Base-by-base conservation (phyloP, 2,113 vertebrate species). In the Pica pica region DNA sequence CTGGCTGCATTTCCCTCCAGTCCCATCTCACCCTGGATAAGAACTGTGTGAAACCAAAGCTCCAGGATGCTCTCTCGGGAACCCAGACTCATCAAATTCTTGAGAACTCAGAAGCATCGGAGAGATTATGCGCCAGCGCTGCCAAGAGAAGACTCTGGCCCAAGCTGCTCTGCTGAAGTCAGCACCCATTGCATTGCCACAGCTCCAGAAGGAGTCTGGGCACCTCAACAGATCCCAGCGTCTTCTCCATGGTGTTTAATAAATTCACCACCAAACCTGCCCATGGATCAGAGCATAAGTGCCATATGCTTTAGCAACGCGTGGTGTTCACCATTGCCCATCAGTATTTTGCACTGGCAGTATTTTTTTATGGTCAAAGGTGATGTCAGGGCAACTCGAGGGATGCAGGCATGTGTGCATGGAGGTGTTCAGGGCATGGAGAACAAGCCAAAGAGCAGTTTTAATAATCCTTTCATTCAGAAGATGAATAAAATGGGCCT, bases 251-350 rank as follows among this genome's bases (percentile, higher is more conserved):
- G 2, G 39, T 19, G 39, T 56, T 65, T 64, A 44, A 28, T 17
- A 64, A 11, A 86, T 31, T 41, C 22, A 55, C 50, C 59, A 22
- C 26, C 55, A 61, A 81, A 70, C 7, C 53, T 4, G 7, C 53
- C 59, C 11, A 1, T 4, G 56, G 55, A 37, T 23, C 71, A 61
- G 63, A 53, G 55, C 73, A 46, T 59, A 49, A 50, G 11, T 2
- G 0, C 22, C 2, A 0, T 6, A 39, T 55, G 70, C 83, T 61
- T 60, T 23, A 85, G 19, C 3, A 4, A 35, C 0, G 0, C 0
- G 5, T 56, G 57, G 13, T 30, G 28, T 2, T 92, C 50, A 31
- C 59, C 79, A 4, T 0, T 56, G 24, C 11, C 68, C 1, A 0
- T 24, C 76, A 23, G 44, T 9, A 41, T 65, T 77, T 74, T 61